Evolutionary conservation across 2,888 invertebrate species (phyloP).

Genomic region (Plebejus argus): DNA sequence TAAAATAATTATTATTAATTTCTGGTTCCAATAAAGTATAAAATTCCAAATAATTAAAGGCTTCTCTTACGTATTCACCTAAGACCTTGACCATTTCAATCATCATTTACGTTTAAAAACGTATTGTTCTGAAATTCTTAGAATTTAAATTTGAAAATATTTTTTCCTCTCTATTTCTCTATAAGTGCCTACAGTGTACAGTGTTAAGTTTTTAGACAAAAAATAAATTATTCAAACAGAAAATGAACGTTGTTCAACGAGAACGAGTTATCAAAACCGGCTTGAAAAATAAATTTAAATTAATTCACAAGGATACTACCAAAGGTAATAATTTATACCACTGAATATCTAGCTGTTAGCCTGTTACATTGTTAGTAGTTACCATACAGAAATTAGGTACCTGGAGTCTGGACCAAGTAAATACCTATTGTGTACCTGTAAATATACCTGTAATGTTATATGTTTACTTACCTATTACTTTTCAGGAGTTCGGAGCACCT

Average conservation of each 20-base stretch:
- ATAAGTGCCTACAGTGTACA: not conserved
- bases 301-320: conserved; percentile 60
- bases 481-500: conserved; percentile 60
- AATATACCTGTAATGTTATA: no score
- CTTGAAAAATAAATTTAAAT: conserved; percentile 53
- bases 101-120: not conserved
- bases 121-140: not conserved
- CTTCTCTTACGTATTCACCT: not conserved
- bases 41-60: no score
- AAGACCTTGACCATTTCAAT: not conserved
- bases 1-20: no score
- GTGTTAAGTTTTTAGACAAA: not conserved
- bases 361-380: no score
- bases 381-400: no score
- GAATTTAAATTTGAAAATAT: not conserved
- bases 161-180: not conserved
- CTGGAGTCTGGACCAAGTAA: no score
- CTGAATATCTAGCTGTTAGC: no score
- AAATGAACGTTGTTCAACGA: conserved; percentile 69
- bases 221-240: not conserved
- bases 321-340: conserved; percentile 49
- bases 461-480: conserved; percentile 14
- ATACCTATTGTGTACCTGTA: no score
- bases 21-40: no score
- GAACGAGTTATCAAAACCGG: conserved; percentile 49